phyloP scores from a whole-genome alignment of 2,113 vertebrate genomes.

The Crotalus viridis region DNA sequence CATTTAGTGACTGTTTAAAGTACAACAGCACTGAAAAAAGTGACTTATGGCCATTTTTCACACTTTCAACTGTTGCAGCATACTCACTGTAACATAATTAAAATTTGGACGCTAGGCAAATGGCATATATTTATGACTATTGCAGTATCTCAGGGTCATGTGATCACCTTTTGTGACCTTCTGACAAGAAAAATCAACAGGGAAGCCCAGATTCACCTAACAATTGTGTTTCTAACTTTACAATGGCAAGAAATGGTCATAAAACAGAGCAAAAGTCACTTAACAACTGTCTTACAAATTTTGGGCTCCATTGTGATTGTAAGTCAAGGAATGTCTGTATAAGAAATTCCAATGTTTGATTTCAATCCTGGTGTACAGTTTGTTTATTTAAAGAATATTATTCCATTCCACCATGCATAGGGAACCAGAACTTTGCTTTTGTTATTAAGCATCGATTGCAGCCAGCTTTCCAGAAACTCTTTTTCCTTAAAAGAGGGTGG shows the following conservation, averaged over 20 bases:
- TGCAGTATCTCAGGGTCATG: background rate
- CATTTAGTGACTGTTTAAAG: background rate
- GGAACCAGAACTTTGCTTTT: slow-evolving; percentile 48
- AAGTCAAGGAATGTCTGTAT: background rate
- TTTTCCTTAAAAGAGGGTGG: slow-evolving; percentile 22
- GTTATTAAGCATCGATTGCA: slow-evolving; percentile 54
- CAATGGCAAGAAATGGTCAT: too few species aligned
- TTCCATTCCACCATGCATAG: background rate
- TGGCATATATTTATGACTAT: background rate
- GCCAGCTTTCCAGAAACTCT: slow-evolving; percentile 39
- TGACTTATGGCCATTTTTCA: background rate
- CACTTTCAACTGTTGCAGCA: background rate
- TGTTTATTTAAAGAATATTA: slow-evolving; percentile 27
- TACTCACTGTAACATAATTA: background rate
- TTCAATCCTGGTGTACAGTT: background rate
- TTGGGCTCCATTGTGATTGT: background rate
- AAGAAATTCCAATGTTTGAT: background rate
- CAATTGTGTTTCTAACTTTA: too few species aligned
- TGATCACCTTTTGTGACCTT: background rate
- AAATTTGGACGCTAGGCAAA: background rate
- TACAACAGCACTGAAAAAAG: background rate
- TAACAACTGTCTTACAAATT: background rate
- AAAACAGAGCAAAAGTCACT: too few species aligned
- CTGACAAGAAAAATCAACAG: background rate
- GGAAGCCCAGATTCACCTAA: background rate